These are phyloP conservation scores for Cinclus mexicanus DNA, from an alignment of 2,113 vertebrate genomes.

Conservation along the genomic window DNA sequence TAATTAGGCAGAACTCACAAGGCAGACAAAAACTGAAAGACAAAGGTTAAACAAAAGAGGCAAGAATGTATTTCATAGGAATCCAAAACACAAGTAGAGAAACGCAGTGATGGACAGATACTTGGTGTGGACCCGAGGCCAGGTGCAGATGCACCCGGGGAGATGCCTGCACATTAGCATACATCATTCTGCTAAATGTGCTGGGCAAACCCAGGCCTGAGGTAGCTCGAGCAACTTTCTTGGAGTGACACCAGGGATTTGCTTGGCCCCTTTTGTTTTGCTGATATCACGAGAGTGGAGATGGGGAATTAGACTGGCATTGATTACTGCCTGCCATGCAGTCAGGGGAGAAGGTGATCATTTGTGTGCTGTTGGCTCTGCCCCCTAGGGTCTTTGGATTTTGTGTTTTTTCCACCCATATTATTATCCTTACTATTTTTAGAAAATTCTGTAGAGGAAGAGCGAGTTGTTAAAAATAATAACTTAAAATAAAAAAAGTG, in stretches of 20 bases:
- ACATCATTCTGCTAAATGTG: not conserved
- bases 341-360: not conserved
- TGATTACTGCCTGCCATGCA: not conserved
- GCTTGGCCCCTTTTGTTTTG: not conserved
- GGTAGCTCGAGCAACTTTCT: not conserved
- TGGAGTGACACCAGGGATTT: not conserved
- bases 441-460: not conserved
- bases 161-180: not conserved
- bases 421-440: not conserved
- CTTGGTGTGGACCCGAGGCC: not conserved
- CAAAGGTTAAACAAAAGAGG: conserved; percentile 52
- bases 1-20: conserved; percentile 66
- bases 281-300: not conserved
- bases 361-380: not conserved
- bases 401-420: accelerated
- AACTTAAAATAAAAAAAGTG: not conserved
- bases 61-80: conserved; percentile 25
- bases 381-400: not conserved
- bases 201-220: not conserved
- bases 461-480: not conserved
- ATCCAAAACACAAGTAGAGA: not conserved
- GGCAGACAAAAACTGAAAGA: conserved; percentile 45
- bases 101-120: not conserved
- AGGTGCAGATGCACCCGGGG: not conserved
- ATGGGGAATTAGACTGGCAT: not conserved